Evolutionary conservation across 30 jellyfish, hydroid and myxozoan species (phyloP).

Genomic region (Pseudorhiza aurosa): DNA sequence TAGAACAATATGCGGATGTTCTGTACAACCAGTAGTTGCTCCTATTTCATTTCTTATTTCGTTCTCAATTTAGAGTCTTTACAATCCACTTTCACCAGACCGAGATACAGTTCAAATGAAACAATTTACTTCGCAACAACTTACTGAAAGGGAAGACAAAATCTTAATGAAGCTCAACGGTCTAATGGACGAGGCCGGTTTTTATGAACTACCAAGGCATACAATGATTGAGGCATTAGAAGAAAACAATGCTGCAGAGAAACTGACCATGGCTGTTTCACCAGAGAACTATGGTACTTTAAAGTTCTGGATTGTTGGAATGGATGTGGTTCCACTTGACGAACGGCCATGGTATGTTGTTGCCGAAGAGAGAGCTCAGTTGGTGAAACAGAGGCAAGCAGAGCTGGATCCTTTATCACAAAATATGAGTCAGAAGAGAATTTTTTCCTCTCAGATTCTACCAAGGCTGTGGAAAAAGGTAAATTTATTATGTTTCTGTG

Average conservation of each 20-base stretch:
- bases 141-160: constrained; percentile 37
- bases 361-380: constrained; percentile 72
- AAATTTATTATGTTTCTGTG: not conserved
- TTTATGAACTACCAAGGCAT: constrained; percentile 64
- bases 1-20: too few species aligned
- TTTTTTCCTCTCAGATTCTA: constrained; percentile 2
- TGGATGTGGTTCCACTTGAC: constrained; percentile 79
- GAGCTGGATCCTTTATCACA: constrained; percentile 54
- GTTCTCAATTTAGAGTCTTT: constrained; percentile 53
- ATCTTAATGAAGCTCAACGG: not conserved
- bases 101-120: constrained; percentile 79
- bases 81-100: constrained; percentile 75
- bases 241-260: constrained; percentile 67
- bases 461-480: constrained; percentile 67
- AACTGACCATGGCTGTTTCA: constrained; percentile 47
- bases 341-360: constrained; percentile 70
- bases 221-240: constrained; percentile 68
- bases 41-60: too few species aligned
- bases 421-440: not conserved
- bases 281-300: constrained; percentile 57
- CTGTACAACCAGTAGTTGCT: too few species aligned
- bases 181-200: constrained; percentile 52
- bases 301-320: constrained; percentile 77
- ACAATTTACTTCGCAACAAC: constrained; percentile 34
- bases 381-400: not conserved